Evolutionary conservation across 2,888 invertebrate genomes (phyloP), one percentile per base, ranked within the genome.

Genomic region (Tanypteryx hageni): DNA sequence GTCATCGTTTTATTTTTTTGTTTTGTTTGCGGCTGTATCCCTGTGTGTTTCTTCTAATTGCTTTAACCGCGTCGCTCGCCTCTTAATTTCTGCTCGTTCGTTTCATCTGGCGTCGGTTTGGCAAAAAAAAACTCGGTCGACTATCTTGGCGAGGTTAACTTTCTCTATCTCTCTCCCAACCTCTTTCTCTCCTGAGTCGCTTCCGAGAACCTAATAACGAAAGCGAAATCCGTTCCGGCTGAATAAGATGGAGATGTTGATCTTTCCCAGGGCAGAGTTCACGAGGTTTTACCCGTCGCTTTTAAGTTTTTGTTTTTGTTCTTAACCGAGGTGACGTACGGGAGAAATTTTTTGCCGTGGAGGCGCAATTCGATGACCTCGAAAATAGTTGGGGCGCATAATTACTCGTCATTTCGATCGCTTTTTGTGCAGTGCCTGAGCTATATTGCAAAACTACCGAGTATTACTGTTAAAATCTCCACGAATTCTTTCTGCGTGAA

Each of bases 81-180:
- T 76, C 76, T 76, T 76, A 76, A 76, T 76, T 76, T 76, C 76
- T 76, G 76, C 68, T 68, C 68, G 68, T 68, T 68, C 68, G 68
- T 68, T 68, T 22, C 68, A 18, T 68, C 18, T 22, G 68, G 68
- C 68, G 22, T 64, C 14, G 64, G 64, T 14, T 44, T 44, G n/a
- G 68, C n/a, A 68, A 22, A 68, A 76, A 76, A 76, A 76, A 76
- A 76, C 76, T 27, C 27, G 76, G 76, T 76, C 22, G 14, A 22
- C 76, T 76, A 76, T 76, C 27, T 76, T 76, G 11, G 27, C 27
- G 22, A 13, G n/a, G 68, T n/a, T 27, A 13, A 13, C 76, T 76
- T 44, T 44, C 44, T 44, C 44, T 44, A 1, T 44, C 44, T 44
- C 44, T 44, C 44, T 44, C 44, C 5, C 44, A 3, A 1, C 44